Evolutionary conservation across 2,113 vertebrate species (phyloP), one percentile per base, ranked within the genome.

Genomic region (Strix aluco): DNA sequence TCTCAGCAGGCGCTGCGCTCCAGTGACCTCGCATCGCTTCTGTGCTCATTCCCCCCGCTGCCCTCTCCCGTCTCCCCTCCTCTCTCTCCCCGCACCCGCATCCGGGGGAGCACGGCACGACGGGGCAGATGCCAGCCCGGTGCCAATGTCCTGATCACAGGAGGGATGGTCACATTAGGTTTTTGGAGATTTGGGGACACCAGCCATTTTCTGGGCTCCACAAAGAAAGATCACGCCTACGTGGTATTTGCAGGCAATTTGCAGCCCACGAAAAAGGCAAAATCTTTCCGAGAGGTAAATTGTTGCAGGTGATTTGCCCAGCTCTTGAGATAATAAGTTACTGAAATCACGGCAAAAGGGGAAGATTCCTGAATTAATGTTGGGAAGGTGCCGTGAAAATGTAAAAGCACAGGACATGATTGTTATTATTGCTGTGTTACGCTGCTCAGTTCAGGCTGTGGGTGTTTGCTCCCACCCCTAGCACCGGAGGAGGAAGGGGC

Each of bases 31-130:
- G 2, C 23, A 15, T 59, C 70, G 59, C 55, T 72, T 25, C 49
- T 20, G 27, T 30, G 9, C 20, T 49, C 70, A 7, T 21, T 12
- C 23, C 6, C 25, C 10, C 14, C 63, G 12, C 59, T 81, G 30
- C 82, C 67, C 30, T 38, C 9, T 92, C 38, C 63, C 65, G 1
- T 18, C 49, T 70, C 36, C 12, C 16, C 29, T 83, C 46, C 73
- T 61, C 15, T 77, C 9, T 25, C n/a, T 88, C 23, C 34, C 47
- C 6, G 3, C 11, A 0, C 21, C 11, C 3, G 23, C 5, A 3
- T 15, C 30, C 3, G 1, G 47, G 38, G 11, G 21, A 29, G 12
- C 49, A 32, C 1, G 2, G 18, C 51, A 22, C 6, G 2, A 36
- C 4, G 1, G 40, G n/a, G 30, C 34, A 10, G 19, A 8, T 67